Evolutionary conservation across 2,113 vertebrate genomes (phyloP), one percentile per base, ranked within the genome.

Genomic region (Heliornis fulica): DNA sequence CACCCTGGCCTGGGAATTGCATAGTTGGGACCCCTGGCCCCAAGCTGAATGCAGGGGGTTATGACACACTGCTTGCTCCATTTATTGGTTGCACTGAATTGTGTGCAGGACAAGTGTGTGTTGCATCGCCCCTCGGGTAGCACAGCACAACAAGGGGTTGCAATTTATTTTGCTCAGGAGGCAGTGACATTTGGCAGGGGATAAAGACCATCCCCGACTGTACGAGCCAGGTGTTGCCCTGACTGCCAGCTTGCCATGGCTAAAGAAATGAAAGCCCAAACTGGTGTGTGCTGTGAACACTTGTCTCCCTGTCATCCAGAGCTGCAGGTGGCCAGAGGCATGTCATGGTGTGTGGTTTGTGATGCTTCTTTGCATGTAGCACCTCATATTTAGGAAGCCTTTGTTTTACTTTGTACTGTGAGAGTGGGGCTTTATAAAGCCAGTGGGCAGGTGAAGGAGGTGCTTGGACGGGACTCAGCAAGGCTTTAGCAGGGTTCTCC

Each of bases 101-200:
- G 1, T 13, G 17, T 45, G 61, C 69, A 61, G 60, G 60, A 29
- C 19, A 31, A 6, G 21, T 4, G 45, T 31, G 10, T 15, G 41
- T 83, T 4, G 45, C 56, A 18, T 51, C 40, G 28, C 19, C 60
- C 48, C 68, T 53, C 11, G 31, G 40, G 51, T 66, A 78, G 28
- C 5, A 6, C 54, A 15, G 2, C 1, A 2, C 6, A 12, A 29
- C 71, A 61, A 12, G 14, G 1, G 16, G 48, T 53, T 50, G 6
- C 14, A 10, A 57, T 36, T n/a, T 10, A 13, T 85, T 60, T 46
- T 14, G 1, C 43, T 23, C 9, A 15, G 50, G n/a, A 69, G 70
- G 15, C 29, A 36, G 65, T 34, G 25, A 53, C 34, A 4, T 70
- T 19, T 78, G 69, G 46, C 60, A 70, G 69, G 36, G 78, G 65